Evolutionary conservation across 2,888 invertebrate genomes (phyloP), one percentile per base, ranked within the genome.

Genomic region (Spatulosminthurus flaviceps): DNA sequence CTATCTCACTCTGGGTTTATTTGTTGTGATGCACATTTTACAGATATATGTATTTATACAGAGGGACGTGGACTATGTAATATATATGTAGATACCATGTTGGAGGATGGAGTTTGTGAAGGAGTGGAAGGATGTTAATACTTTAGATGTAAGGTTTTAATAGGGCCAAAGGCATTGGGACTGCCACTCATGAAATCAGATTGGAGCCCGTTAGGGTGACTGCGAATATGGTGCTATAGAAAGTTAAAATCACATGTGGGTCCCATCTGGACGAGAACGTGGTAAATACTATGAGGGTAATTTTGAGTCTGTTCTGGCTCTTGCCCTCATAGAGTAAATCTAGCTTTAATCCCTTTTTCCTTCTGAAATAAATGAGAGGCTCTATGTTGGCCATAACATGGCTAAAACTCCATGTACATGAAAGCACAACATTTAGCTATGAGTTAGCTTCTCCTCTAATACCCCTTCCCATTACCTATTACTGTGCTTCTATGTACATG

Each of bases 341-440:
- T 83, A 80, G 81, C 61, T 81, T 81, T 83, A 83, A 83, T 83
- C 83, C 83, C 82, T 82, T 83, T 81, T 82, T 81, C 79, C 83
- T 80, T 77, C 51, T 78, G 79, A 81, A 82, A 82, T 82, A 82
- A 82, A 81, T 82, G 82, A 82, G 82, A 79, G 69, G 73, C 43
- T 75, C 66, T 64, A 21, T 64, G 19, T 24, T 76, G 76, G 66
- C 66, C 67, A 74, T 74, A 73, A 60, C 22, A 72, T 28, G 28
- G 24, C 70, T 67, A 19, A 9, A 29, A 69, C 28, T n/a, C 29
- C 26, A 22, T 60, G 61, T 61, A 60, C 51, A 60, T 51, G 61
- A 61, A 74, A 29, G 29, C 16, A 19, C 28, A 61, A 72, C 11
- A 64, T 21, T 24, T 64, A 34, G 34, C 34, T 51, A 19, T 51